Evolutionary conservation across 2,888 invertebrate species (phyloP).

Genomic region (Pristionchus arcanus): DNA sequence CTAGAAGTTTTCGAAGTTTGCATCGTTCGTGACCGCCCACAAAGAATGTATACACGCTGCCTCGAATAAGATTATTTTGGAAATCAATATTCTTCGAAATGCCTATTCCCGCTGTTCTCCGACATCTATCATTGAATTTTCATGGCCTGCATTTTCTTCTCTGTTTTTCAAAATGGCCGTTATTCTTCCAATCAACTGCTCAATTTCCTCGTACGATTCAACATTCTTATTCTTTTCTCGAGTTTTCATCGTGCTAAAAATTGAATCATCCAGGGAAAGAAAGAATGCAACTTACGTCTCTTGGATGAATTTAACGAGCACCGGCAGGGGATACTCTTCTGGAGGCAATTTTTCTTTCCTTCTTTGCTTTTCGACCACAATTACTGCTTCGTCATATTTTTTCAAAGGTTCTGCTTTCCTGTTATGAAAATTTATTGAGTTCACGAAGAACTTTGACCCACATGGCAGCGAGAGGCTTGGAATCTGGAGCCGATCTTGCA

Average conservation of each 20-base stretch:
- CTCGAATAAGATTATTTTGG: too few species aligned
- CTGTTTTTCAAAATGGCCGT: background rate
- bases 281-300: background rate
- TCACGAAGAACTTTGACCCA: background rate
- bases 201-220: background rate
- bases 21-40: too few species aligned
- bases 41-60: too few species aligned
- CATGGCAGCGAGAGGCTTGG: background rate
- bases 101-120: too few species aligned
- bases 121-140: too few species aligned
- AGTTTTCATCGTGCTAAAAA: background rate
- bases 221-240: background rate
- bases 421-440: background rate
- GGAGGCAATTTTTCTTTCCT: background rate
- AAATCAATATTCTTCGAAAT: too few species aligned
- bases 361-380: background rate
- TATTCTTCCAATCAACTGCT: background rate
- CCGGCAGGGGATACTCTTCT: background rate
- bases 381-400: background rate
- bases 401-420: background rate
- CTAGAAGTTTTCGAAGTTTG: too few species aligned
- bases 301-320: background rate
- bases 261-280: too few species aligned
- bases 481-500: too few species aligned
- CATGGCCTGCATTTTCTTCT: background rate